These are phyloP conservation scores for Dascillus cervinus DNA, from an alignment of 2,888 invertebrate species.

Conservation along the genomic window DNA sequence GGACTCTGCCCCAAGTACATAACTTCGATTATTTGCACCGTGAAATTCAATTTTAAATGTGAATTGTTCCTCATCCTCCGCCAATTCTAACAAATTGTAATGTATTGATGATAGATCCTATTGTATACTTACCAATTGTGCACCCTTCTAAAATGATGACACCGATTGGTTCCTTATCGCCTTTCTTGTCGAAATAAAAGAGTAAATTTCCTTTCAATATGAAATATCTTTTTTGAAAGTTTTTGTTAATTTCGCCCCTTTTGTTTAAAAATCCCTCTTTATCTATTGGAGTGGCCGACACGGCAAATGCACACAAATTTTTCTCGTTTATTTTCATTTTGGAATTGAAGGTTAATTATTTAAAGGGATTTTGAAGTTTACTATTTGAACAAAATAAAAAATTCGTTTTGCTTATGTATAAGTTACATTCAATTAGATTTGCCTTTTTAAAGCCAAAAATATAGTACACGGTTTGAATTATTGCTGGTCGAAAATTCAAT, in stretches of 20 bases:
- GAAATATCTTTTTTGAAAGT: conserved; percentile 87
- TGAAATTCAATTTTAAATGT: conserved; percentile 90
- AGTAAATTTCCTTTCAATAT: conserved; percentile 89
- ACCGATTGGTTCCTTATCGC: conserved; percentile 87
- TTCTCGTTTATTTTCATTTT: conserved; percentile 94
- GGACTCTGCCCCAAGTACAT: conserved; percentile 77
- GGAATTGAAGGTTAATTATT: too few species aligned
- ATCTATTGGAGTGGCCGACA: conserved; percentile 80
- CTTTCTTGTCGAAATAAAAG: conserved; percentile 90
- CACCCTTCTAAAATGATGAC: conserved; percentile 91
- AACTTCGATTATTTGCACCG: conserved; percentile 76
- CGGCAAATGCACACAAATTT: conserved; percentile 82
- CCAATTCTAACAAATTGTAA: conserved; percentile 63
- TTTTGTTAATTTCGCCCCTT: conserved; percentile 80
- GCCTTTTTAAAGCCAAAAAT: too few species aligned
- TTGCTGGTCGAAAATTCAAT: too few species aligned
- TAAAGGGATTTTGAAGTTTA: too few species aligned
- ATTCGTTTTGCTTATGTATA: too few species aligned
- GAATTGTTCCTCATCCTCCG: conserved; percentile 79
- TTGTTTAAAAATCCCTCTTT: conserved; percentile 89
- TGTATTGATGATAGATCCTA: too few species aligned
- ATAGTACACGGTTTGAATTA: too few species aligned
- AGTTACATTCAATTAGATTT: too few species aligned
- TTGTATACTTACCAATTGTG: conserved; percentile 62
- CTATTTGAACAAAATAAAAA: too few species aligned